Conservation (phyloP, 2,888 invertebrate genomes). For the Halictus ligatus region DNA sequence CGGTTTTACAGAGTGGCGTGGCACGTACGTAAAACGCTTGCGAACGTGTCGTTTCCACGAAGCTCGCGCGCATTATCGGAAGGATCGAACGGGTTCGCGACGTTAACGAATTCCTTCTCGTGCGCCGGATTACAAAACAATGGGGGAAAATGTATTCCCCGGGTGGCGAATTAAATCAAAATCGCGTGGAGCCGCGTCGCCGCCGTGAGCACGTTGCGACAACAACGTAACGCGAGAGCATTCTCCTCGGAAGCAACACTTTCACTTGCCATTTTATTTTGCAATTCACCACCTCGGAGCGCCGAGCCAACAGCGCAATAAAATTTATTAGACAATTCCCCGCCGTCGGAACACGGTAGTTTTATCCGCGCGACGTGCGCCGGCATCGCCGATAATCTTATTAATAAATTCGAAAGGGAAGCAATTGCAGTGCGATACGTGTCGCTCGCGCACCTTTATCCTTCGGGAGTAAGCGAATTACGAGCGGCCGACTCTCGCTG, state of each 20-base stretch:
- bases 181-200: not conserved
- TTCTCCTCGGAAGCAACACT: not conserved
- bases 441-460: not conserved
- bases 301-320: not conserved
- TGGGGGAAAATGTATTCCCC: not conserved
- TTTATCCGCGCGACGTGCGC: not conserved
- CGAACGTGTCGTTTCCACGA: not conserved
- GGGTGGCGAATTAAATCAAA: not conserved
- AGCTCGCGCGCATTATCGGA: not conserved
- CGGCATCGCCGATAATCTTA: not conserved
- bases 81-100: not conserved
- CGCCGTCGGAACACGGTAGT: not conserved
- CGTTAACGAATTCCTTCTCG: not conserved
- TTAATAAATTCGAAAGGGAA: conserved; percentile 4
- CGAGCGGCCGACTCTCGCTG: not conserved
- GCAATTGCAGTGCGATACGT: not conserved
- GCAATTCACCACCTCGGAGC: not conserved
- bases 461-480: not conserved
- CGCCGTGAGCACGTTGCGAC: not conserved
- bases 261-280: conserved; percentile 1
- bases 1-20: not conserved
- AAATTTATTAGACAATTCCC: not conserved
- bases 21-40: not conserved
- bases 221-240: not conserved
- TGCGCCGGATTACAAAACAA: not conserved